Conservation (phyloP, 2,888 invertebrate genomes). For the Dorcus hopei region DNA sequence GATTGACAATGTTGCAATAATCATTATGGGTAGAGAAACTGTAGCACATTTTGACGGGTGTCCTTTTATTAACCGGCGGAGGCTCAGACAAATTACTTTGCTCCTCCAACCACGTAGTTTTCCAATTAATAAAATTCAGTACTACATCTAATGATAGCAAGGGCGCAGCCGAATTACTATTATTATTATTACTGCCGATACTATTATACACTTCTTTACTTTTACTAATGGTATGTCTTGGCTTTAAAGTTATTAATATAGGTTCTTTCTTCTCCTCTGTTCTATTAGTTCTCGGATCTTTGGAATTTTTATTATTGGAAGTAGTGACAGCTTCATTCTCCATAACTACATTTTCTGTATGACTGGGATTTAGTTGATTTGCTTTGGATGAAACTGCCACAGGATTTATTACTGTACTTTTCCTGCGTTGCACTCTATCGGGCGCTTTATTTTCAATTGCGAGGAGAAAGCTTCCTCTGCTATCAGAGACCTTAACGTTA, state of each 20-base stretch:
- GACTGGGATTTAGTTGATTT: too few relatives aligned
- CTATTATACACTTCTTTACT: neutral
- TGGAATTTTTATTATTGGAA: neutral
- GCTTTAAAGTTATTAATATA: neutral
- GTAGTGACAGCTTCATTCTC: neutral
- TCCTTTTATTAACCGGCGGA: conserved; percentile 55
- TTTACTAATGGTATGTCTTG: neutral
- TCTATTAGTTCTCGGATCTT: neutral
- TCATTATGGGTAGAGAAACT: conserved; percentile 57
- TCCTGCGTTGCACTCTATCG: neutral
- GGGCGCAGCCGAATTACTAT: neutral
- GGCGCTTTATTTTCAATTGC: conserved; percentile 1
- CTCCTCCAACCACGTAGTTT: conserved; percentile 63
- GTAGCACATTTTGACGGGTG: conserved; percentile 55
- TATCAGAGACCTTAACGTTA: conserved; percentile 37
- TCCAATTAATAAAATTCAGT: conserved; percentile 61
- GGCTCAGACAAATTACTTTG: conserved; percentile 52
- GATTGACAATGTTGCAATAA: conserved; percentile 58
- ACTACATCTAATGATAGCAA: conserved; percentile 32
- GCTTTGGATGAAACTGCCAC: too few relatives aligned
- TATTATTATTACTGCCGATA: neutral
- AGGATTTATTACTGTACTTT: neutral
- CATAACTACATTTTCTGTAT: too few relatives aligned
- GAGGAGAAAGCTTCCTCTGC: conserved; percentile 26
- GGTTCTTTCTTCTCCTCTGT: neutral